Conservation (phyloP, 2,797 vertebrate genomes). For the Ibycter americanus region DNA sequence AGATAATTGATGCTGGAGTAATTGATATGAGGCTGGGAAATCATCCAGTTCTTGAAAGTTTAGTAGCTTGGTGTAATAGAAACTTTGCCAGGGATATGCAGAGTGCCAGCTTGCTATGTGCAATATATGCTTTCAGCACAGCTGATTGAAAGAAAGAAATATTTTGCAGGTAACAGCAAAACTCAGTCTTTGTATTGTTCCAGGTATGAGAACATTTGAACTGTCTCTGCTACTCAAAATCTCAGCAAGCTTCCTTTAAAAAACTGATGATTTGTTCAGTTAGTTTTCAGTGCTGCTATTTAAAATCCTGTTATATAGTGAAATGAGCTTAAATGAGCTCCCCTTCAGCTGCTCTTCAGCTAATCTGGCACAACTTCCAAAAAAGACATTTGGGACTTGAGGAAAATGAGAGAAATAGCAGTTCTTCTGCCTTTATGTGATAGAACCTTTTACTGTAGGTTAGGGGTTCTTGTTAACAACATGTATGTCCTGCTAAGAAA, state of each 20-base stretch:
- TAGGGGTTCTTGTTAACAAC: neutral
- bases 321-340: slow-evolving; percentile 14
- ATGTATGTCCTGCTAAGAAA: neutral
- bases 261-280: neutral
- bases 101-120: neutral
- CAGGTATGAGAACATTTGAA: neutral
- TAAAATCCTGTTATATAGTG: slow-evolving; percentile 15
- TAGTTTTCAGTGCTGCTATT: slow-evolving; percentile 4
- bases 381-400: neutral
- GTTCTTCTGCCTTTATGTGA: neutral
- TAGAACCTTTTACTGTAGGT: neutral
- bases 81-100: neutral
- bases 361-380: neutral
- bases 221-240: neutral
- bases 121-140: neutral
- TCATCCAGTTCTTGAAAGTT: neutral
- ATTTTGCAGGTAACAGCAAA: neutral
- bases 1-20: neutral
- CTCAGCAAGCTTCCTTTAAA: neutral
- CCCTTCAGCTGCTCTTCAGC: slow-evolving; percentile 32
- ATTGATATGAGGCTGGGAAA: neutral
- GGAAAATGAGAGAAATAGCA: neutral
- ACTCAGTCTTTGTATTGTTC: neutral
- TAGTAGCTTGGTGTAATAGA: neutral
- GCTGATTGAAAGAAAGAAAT: neutral